A percentile compares a stretch with the other conserved stretches of the same genome.
Conservation (phyloP, 2,888 invertebrate species). For the Stenoptilia bipunctidactyla region DNA sequence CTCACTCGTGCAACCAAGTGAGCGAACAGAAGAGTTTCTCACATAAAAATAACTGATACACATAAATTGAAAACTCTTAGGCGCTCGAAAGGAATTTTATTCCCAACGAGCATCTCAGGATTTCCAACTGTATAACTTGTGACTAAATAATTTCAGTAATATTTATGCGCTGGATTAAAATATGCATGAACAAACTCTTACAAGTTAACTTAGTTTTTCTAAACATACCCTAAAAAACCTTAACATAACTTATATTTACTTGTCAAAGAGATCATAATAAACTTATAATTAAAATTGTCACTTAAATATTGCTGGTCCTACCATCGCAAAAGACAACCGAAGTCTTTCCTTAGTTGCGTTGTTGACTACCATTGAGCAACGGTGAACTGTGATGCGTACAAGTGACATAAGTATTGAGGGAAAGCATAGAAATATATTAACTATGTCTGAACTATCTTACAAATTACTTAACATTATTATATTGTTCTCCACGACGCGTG, state of each 20-base stretch:
- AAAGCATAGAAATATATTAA: slow-evolving; percentile 40
- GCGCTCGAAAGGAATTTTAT: no score
- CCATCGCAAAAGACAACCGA: slow-evolving; percentile 5
- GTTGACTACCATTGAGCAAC: slow-evolving; percentile 21
- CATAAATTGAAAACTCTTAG: no score
- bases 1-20: no score
- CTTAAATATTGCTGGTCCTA: slow-evolving; percentile 36
- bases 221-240: slow-evolving; percentile 20
- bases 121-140: no score
- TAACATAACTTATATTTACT: slow-evolving; percentile 56
- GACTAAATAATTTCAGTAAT: no score
- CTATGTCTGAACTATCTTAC: slow-evolving; percentile 55
- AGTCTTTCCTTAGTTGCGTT: not conserved
- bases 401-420: slow-evolving; percentile 28
- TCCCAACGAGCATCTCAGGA: no score
- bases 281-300: slow-evolving; percentile 60
- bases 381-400: slow-evolving; percentile 37
- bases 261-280: slow-evolving; percentile 68
- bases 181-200: slow-evolving; percentile 9
- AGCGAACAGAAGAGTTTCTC: no score
- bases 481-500: slow-evolving; percentile 30
- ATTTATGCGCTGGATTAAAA: no score
- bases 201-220: slow-evolving; percentile 10
- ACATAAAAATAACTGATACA: no score
- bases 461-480: slow-evolving; percentile 65